A percentile compares a stretch with the other conserved stretches of the same genome.
Evolutionary conservation across 2,888 invertebrate species (phyloP).

Genomic region (Pheosia tremula): DNA sequence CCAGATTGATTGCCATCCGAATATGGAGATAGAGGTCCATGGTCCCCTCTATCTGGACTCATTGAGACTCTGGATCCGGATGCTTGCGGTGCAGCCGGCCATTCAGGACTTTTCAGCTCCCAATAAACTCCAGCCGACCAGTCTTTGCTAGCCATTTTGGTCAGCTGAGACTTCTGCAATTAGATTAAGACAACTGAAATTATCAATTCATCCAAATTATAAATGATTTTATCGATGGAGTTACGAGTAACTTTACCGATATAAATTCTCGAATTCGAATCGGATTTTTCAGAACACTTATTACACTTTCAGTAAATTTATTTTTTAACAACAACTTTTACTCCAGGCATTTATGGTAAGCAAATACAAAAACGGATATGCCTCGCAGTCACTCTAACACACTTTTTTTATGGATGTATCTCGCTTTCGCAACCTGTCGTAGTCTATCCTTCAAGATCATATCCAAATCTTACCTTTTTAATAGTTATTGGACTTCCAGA

Average conservation of each 20-base stretch:
- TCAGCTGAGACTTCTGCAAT: conserved; percentile 62
- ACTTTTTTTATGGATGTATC: too few relatives aligned
- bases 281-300: too few relatives aligned
- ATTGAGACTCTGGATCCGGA: conserved; percentile 52
- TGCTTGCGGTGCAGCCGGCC: conserved; percentile 53
- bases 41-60: conserved; percentile 63
- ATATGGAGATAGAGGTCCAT: conserved; percentile 62
- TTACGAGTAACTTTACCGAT: too few relatives aligned
- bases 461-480: conserved; percentile 54
- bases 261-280: too few relatives aligned
- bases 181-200: conserved; percentile 11
- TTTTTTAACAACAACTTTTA: too few relatives aligned
- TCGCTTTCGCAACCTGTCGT: too few relatives aligned
- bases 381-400: too few relatives aligned
- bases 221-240: too few relatives aligned
- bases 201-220: not conserved
- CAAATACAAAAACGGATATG: too few relatives aligned
- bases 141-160: conserved; percentile 71
- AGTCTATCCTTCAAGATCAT: too few relatives aligned
- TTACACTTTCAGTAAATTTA: too few relatives aligned
- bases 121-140: conserved; percentile 77
- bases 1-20: conserved; percentile 72
- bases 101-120: conserved; percentile 76
- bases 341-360: too few relatives aligned
- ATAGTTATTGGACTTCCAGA: conserved; percentile 58